A percentile compares a stretch with the other conserved stretches of the same genome.
These are phyloP conservation scores for Ricordea florida DNA, from an alignment of 92 coral and sea anemone species.

Conservation along the genomic window DNA sequence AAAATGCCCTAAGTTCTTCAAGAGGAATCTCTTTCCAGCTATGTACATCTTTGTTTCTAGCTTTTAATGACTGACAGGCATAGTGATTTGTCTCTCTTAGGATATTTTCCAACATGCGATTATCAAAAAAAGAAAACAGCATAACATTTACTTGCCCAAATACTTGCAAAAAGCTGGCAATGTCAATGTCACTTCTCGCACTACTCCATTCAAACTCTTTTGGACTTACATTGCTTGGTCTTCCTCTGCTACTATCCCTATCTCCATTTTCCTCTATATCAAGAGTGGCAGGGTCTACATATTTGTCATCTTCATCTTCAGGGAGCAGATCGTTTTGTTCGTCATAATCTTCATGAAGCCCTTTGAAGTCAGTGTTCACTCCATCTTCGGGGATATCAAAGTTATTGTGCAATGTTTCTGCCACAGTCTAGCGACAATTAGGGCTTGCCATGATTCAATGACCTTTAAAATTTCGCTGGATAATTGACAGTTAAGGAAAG, in stretches of 20 bases:
- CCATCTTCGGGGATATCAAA: conserved; percentile 35
- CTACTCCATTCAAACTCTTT: conserved; percentile 10
- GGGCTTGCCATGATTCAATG: neutral
- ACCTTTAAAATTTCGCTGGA: neutral
- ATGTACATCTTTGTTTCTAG: conserved; percentile 1
- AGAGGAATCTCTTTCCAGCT: neutral
- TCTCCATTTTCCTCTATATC: conserved; percentile 11
- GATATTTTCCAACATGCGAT: neutral
- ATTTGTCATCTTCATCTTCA: conserved; percentile 3
- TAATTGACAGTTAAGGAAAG: neutral
- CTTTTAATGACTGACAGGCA: conserved; percentile 16
- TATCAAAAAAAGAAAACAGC: neutral
- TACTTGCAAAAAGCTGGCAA: conserved; percentile 4
- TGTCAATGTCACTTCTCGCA: conserved; percentile 1
- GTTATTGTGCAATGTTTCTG: neutral
- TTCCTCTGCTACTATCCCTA: conserved; percentile 13
- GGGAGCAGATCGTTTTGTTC: conserved; percentile 14
- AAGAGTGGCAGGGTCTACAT: neutral
- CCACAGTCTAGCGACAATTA: neutral
- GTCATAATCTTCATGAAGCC: conserved; percentile 20
- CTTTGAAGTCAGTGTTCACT: conserved; percentile 9
- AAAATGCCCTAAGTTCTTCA: neutral
- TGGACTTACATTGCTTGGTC: conserved; percentile 13
- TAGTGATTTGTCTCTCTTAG: conserved; percentile 15
- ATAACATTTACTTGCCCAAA: conserved; percentile 4